A percentile compares a stretch with the other conserved stretches of the same genome.
Conservation (phyloP, 2,888 invertebrate genomes). For the Sarcophaga rosellei region DNA sequence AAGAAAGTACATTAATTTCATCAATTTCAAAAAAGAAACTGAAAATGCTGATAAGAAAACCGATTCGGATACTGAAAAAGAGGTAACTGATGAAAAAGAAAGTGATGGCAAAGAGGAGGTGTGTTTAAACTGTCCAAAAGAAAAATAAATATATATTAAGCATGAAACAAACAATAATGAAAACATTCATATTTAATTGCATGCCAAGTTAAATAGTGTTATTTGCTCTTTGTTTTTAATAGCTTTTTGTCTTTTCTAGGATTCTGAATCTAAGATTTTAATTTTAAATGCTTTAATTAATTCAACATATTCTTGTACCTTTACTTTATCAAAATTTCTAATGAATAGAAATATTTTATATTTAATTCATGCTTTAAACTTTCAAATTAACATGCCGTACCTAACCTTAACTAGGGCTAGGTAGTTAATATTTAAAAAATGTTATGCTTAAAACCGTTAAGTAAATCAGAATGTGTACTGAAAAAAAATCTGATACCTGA, state of each 20-base stretch:
- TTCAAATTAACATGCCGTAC: no score
- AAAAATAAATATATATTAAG: neutral
- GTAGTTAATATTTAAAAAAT: no score
- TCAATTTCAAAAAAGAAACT: neutral
- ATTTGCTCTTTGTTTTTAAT: neutral
- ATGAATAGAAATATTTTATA: no score
- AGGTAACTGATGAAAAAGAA: conserved; percentile 7
- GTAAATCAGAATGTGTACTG: no score
- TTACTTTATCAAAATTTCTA: no score
- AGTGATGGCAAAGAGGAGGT: neutral
- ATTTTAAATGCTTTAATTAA: no score
- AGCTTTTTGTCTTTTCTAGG: neutral
- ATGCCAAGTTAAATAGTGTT: neutral
- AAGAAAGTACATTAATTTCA: neutral
- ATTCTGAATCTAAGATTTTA: no score
- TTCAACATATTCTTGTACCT: no score
- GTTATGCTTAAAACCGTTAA: no score
- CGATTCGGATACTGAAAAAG: neutral
- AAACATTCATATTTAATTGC: neutral
- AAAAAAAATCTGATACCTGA: no score
- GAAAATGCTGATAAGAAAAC: neutral
- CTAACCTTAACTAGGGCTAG: no score
- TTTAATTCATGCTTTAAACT: no score
- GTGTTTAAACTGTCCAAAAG: neutral
- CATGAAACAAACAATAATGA: neutral